phyloP scores from a whole-genome alignment of 2,797 vertebrate genomes.

The Sciaenops ocellatus region DNA sequence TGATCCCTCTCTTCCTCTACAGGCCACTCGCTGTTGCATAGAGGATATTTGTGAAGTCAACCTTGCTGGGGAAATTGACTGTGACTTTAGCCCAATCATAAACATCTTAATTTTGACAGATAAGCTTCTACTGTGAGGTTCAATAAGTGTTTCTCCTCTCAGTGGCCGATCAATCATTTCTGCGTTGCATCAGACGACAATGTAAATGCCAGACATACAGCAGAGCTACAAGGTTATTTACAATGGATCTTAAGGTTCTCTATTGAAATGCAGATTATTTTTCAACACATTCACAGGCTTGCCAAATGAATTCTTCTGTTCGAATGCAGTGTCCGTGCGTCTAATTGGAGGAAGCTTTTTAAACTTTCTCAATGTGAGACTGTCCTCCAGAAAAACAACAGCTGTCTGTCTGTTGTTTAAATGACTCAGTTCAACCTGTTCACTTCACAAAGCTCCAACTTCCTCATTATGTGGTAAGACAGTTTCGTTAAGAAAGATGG shows the following conservation, averaged over 20 bases:
- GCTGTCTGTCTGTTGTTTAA: background rate
- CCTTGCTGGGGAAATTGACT: constrained; percentile 40
- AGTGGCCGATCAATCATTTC: constrained; percentile 25
- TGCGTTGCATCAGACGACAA: background rate
- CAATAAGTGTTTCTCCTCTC: constrained; percentile 15
- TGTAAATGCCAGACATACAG: background rate
- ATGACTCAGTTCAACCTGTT: background rate
- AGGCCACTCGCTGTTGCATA: constrained; percentile 11
- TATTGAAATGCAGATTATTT: background rate
- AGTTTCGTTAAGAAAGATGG: no score
- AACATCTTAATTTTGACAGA: constrained; percentile 52
- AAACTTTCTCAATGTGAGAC: background rate
- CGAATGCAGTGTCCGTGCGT: background rate
- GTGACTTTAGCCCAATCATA: constrained; percentile 22
- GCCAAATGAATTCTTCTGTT: background rate
- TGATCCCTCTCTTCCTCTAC: constrained; percentile 38
- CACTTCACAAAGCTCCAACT: background rate
- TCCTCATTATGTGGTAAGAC: no score
- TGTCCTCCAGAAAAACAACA: background rate
- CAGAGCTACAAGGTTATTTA: background rate
- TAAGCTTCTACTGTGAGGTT: constrained; percentile 14
- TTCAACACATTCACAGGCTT: background rate
- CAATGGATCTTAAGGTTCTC: background rate
- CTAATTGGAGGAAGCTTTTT: background rate
- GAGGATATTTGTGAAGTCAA: constrained; percentile 31